These are phyloP conservation scores for Tinea pellionella DNA, from an alignment of 2,888 invertebrate species.

Conservation along the genomic window DNA sequence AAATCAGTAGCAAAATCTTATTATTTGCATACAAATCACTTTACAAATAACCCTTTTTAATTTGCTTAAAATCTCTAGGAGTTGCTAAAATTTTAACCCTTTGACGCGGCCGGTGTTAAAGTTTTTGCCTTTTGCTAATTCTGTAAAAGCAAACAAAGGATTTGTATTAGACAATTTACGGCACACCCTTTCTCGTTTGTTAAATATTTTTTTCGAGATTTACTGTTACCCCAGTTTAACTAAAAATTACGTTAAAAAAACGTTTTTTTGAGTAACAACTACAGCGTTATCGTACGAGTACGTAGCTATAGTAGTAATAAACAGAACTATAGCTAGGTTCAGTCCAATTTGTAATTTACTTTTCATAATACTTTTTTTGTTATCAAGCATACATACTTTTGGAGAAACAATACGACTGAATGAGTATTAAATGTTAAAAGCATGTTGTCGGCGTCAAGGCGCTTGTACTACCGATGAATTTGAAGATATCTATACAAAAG, in stretches of 20 bases:
- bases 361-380: neutral
- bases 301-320: too few species aligned
- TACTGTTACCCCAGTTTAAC: neutral
- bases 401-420: constrained; percentile 6
- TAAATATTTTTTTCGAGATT: neutral
- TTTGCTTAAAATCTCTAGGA: constrained; percentile 29
- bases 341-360: neutral
- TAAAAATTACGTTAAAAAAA: too few species aligned
- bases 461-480: constrained; percentile 28
- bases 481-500: constrained; percentile 18
- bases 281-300: too few species aligned
- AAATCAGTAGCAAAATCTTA: constrained; percentile 59
- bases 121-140: constrained; percentile 20
- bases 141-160: constrained; percentile 22
- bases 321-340: too few species aligned
- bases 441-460: constrained; percentile 35
- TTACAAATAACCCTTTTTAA: constrained; percentile 45
- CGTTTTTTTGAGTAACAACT: too few species aligned
- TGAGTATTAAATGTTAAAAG: constrained; percentile 46
- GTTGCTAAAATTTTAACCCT: constrained; percentile 36
- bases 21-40: constrained; percentile 62
- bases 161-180: constrained; percentile 13
- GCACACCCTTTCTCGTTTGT: neutral
- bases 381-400: neutral
- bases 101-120: constrained; percentile 43